Conservation (phyloP, 2,888 invertebrate species). For the Drosophila tripunctata region DNA sequence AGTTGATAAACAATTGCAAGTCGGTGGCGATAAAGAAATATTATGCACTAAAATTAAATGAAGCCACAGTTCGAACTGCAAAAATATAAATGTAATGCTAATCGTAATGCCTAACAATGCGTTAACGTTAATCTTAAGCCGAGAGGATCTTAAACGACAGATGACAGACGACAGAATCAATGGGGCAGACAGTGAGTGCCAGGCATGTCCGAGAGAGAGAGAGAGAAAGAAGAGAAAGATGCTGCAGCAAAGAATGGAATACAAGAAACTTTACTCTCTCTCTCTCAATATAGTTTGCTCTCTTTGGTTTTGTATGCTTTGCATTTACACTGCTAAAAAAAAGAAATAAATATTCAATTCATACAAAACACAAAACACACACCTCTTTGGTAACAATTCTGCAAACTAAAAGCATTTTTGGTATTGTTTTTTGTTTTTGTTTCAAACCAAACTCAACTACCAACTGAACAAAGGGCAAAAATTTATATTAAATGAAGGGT, state of each 20-base stretch:
- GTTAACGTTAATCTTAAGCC: slow-evolving; percentile 19
- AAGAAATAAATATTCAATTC: slow-evolving; percentile 8
- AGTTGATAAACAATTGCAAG: slow-evolving; percentile 56
- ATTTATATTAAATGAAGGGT: slow-evolving; percentile 65
- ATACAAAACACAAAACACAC: slow-evolving; percentile 3
- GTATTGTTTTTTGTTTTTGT: no score
- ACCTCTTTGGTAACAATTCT: slow-evolving; percentile 30
- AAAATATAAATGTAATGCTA: no score
- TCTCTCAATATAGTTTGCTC: no score
- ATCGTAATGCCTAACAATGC: slow-evolving; percentile 9
- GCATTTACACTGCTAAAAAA: slow-evolving; percentile 47
- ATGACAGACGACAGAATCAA: slow-evolving; percentile 23
- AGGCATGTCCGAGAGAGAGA: slow-evolving; percentile 1
- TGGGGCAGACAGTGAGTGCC: slow-evolving; percentile 5
- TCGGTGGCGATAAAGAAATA: slow-evolving; percentile 49
- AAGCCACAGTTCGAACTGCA: slow-evolving; percentile 15
- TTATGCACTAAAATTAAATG: slow-evolving; percentile 40
- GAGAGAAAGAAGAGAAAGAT: no score
- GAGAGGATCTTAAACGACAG: slow-evolving; percentile 4
- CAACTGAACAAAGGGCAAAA: slow-evolving; percentile 61
- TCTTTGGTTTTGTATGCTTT: slow-evolving; percentile 26
- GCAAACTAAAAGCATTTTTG: no score
- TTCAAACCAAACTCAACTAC: slow-evolving; percentile 51
- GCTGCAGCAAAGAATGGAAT: no score
- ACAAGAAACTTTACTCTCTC: background rate